Percentiles rank a stretch among this genome's conserved stretches.
Conservation (phyloP, 2,113 vertebrate genomes). For the Hippocampus comes region DNA sequence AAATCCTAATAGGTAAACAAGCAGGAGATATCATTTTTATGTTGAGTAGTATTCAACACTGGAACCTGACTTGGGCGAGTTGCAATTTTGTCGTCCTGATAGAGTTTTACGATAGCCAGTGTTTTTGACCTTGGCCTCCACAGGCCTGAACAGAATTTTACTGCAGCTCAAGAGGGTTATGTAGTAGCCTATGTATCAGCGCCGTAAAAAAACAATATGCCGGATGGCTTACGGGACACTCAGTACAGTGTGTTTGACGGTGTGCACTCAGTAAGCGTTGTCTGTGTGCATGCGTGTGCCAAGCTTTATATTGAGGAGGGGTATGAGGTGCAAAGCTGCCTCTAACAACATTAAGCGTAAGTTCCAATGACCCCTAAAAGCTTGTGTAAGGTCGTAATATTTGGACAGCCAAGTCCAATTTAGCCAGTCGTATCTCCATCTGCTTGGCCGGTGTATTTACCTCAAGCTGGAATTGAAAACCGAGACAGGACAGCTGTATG, state of each 20-base stretch:
- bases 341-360: conserved; percentile 50
- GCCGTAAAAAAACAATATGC: conserved; percentile 45
- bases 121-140: conserved; percentile 49
- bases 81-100: conserved; percentile 47
- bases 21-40: conserved; percentile 15
- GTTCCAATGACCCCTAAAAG: conserved; percentile 64
- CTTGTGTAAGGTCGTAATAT: conserved; percentile 58
- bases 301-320: conserved; percentile 17
- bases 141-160: conserved; percentile 52
- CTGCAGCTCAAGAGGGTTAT: conserved; percentile 35
- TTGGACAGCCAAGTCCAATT: conserved; percentile 67
- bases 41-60: conserved; percentile 18
- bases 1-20: background rate
- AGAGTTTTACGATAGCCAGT: conserved; percentile 34
- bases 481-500: conserved; percentile 59
- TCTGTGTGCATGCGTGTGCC: conserved; percentile 24
- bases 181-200: conserved; percentile 16
- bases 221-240: conserved; percentile 24
- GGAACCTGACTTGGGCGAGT: conserved; percentile 25
- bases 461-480: conserved; percentile 60
- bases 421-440: conserved; percentile 63
- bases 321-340: conserved; percentile 33
- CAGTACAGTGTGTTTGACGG: conserved; percentile 8
- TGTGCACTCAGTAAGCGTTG: background rate
- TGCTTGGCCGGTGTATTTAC: conserved; percentile 54